Evolutionary conservation across 2,113 vertebrate genomes (phyloP), one percentile per base, ranked within the genome.

Genomic region (Hoplias malabaricus): DNA sequence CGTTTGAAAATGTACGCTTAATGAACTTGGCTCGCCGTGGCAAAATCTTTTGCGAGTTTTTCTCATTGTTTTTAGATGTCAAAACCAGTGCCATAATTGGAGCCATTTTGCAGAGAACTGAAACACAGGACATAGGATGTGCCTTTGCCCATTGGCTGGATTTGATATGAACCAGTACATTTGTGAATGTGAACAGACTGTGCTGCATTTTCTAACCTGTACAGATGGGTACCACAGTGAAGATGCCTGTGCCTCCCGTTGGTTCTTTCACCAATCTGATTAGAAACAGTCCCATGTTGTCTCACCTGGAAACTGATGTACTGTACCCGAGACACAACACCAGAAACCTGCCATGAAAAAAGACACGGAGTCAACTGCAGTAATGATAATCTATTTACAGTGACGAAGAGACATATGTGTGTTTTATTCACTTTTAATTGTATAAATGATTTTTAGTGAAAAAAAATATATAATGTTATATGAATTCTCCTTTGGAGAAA

Each of bases 1-100:
- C 86, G 82, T 87, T 87, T 89, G 59, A 80, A 82, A 84, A 85
- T 84, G 82, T 84, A 81, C 69, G 69, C 75, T 54, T 89, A 86
- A 85, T 83, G 87, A 74, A 83, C 83, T 78, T 36, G 71, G 83
- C 79, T 85, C 80, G 65, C 74, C 48, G 76, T 61, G 76, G 78
- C 73, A 78, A 84, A n/a, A 36, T 36, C 43, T 61, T 86, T 67
- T 81, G 50, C 75, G 70, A 79, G 63, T 71, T 70, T 33, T 76
- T 68, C 63, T 69, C 65, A 68, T 57, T 75, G 40, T 65, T 53
- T 70, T 69, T 31, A 40, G 31, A 78, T 70, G 73, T 66, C 67
- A 71, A 84, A 70, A 71, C 56, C 48, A 65, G 19, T 70, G 69
- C 69, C 57, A 50, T 63, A 54, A 73, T 29, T 19, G 31, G 57